Base-by-base conservation (phyloP, 2,888 invertebrate species). In the Limenitis camilla region DNA sequence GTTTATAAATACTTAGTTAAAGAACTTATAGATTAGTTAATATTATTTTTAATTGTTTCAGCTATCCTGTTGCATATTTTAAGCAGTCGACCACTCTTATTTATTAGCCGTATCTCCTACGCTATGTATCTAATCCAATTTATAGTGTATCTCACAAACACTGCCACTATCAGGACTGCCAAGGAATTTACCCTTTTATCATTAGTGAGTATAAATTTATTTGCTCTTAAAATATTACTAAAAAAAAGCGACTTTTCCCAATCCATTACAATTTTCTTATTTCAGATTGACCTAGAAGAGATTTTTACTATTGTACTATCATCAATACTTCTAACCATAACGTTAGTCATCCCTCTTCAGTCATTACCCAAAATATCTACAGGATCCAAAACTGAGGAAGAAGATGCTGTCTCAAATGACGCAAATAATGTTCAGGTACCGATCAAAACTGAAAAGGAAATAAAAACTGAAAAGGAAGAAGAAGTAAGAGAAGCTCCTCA, bases 271-370 rank as follows among this genome's bases (percentile, higher is more conserved):
- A 35, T 38, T 5, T 10, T 50, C 48, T 48, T 33, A 27, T 64
- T 65, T 30, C 56, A 63, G 64, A 60, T 68, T 49, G 63, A 64
- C 45, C 61, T 86, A 0, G 74, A 85, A 62, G 92, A 92, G 78
- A 76, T 90, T 52, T 66, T 72, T 8, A 65, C 74, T 28, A 90
- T 92, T 52, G 54, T 91, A 36, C 42, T 85, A 11, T 74, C 87
- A 42, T 90, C 92, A 1, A 69, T 81, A 9, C 56, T 90, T 40
- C 61, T 92, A 53, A 91, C 92, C 0, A 66, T 93, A 48, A 81
- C 92, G 35, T 89, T 93, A 53, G 90, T 93, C 63, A 87, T 91
- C 61, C 93, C 93, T 4, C 90, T 92, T 80, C 92, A 92, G 63
- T 77, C 79, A 4, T 50, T 86, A 6, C 78, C 80, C 31, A 84